phyloP scores from a whole-genome alignment of 2,888 invertebrate genomes.

The Tetragonula carbonaria region DNA sequence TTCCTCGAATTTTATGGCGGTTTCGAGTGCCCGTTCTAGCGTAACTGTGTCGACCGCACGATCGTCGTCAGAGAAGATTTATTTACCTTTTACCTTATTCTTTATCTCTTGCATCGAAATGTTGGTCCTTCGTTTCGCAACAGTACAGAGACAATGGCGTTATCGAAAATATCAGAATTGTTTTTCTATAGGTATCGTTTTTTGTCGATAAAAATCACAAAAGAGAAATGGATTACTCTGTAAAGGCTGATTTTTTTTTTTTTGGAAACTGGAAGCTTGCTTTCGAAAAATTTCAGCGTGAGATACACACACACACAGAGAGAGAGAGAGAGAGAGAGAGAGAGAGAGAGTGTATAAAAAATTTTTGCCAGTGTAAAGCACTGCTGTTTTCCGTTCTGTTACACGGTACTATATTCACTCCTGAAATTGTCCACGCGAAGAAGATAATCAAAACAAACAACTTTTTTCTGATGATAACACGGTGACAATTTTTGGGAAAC shows the following conservation, averaged over 20 bases:
- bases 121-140: not conserved
- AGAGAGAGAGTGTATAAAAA: not conserved
- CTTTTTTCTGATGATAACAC: too few relatives aligned
- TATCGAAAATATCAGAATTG: not conserved
- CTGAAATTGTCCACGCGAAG: too few relatives aligned
- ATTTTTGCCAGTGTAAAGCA: not conserved
- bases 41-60: not conserved
- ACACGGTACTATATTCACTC: too few relatives aligned
- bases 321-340: too few relatives aligned
- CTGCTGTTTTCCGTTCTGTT: too few relatives aligned
- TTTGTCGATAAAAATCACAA: not conserved
- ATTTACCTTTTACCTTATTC: too few relatives aligned
- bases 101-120: not conserved
- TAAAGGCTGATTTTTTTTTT: not conserved
- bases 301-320: too few relatives aligned
- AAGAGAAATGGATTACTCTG: not conserved
- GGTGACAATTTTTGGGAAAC: too few relatives aligned
- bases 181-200: not conserved
- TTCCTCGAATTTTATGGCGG: constrained; percentile 4
- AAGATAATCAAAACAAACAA: too few relatives aligned
- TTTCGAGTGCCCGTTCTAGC: not conserved
- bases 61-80: not conserved
- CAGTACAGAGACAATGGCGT: too few relatives aligned
- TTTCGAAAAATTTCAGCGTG: not conserved
- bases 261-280: not conserved